Conservation (phyloP, 92 coral and sea anemone species). For the Palythoa heliodiscus region DNA sequence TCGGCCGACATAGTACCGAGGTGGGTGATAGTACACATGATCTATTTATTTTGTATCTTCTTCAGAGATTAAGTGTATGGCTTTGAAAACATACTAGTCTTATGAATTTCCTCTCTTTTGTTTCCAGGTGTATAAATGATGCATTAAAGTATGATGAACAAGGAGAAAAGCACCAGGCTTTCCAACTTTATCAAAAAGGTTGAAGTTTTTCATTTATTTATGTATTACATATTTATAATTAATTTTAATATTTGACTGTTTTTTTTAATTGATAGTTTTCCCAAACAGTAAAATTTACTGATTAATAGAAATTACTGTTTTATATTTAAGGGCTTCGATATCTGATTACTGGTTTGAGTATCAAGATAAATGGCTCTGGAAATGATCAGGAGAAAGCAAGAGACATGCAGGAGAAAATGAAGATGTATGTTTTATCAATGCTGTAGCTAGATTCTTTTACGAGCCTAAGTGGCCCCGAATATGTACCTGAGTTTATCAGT, state of each 20-base stretch:
- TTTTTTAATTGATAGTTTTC: too few relatives aligned
- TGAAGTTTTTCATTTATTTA: background rate
- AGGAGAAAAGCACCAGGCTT: conserved; percentile 76
- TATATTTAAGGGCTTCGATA: conserved; percentile 68
- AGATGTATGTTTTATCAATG: conserved; percentile 59
- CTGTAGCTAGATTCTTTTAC: too few relatives aligned
- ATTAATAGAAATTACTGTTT: too few relatives aligned
- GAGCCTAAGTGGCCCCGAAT: too few relatives aligned
- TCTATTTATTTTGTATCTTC: too few relatives aligned
- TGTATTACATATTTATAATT: too few relatives aligned
- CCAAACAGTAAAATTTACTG: too few relatives aligned
- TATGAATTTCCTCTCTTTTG: background rate
- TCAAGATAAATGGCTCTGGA: conserved; percentile 62
- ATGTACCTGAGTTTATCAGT: too few relatives aligned
- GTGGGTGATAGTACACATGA: too few relatives aligned
- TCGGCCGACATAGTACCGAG: too few relatives aligned
- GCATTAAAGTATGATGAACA: conserved; percentile 83
- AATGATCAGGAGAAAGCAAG: conserved; percentile 63
- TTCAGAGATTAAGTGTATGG: background rate
- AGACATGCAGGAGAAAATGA: conserved; percentile 82
- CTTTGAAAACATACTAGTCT: background rate
- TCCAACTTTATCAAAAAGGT: conserved; percentile 84
- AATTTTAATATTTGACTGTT: too few relatives aligned
- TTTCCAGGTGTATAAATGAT: conserved; percentile 72
- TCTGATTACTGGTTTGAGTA: conserved; percentile 77